Base-by-base conservation (phyloP, 2,888 invertebrate genomes). In the Eremobia ochroleuca region DNA sequence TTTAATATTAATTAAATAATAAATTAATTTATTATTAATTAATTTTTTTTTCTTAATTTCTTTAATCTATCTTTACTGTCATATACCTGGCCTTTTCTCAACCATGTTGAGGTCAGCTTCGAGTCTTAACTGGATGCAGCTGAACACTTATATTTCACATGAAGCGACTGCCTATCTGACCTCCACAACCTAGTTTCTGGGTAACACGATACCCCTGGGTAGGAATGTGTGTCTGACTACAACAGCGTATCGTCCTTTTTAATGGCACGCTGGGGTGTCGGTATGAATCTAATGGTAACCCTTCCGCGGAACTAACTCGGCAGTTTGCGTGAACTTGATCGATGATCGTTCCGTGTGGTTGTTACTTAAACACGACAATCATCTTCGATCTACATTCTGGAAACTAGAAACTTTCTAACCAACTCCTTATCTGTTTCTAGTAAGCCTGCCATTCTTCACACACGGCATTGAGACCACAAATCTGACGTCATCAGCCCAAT, bases 391-490 rank as follows among this genome's bases (percentile, higher is more conserved):
- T 43, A 66, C 4, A 0, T 28, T 11, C 9, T 49, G 37, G 1
- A 46, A 37, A 28, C 25, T 18, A 28, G 1, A n/a, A 25, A 25
- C 3, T n/a, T 15, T 43, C 15, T 64, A 49, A 78, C 31, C 1
- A 18, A 25, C 1, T 52, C 3, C 0, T 1, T 68, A 1, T 59
- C 0, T 52, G 6, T 82, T 90, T 93, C 1, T 92, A 96, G 96
- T 92, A 4, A 94, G 93, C 58, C 82, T 96, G 0, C 94, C 96
- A 9, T 96, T 95, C 91, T 93, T 96, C 85, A 96, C 95, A 0
- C 93, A 95, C 73, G 96, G 96, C n/a, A 88, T 96, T 8, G 93
- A 94, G 74, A 92, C 93, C 0, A 93, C 92, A 0, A 90, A 90
- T 2, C 88, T 96, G 2, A 92, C 93, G 0, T 87, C 94, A 55